Evolutionary conservation across 2,113 vertebrate species (phyloP).

Genomic region (Burhinus bistriatus): DNA sequence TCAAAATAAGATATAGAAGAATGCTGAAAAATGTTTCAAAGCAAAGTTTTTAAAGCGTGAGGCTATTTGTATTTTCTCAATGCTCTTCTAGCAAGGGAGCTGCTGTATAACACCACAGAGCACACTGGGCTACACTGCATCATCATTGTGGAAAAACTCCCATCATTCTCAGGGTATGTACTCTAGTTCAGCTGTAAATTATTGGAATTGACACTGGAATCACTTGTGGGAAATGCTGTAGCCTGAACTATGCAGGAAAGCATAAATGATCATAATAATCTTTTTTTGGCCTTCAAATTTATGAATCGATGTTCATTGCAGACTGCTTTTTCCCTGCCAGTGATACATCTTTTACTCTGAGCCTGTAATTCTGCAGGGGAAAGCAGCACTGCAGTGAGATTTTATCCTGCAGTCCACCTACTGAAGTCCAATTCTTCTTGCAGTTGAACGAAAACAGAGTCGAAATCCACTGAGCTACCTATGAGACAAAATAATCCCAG

Average conservation of each 20-base stretch:
- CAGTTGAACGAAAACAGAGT: background rate
- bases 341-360: background rate
- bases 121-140: background rate
- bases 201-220: slow-evolving; percentile 21
- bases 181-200: slow-evolving; percentile 10
- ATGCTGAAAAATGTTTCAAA: background rate
- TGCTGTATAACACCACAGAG: background rate
- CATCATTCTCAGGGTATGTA: background rate
- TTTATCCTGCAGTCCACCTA: background rate
- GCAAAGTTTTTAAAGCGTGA: background rate
- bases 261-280: background rate
- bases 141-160: background rate
- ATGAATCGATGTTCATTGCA: background rate
- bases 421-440: background rate
- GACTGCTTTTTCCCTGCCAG: background rate
- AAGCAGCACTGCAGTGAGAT: background rate
- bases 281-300: background rate
- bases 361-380: background rate
- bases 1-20: background rate
- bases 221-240: slow-evolving; percentile 32
- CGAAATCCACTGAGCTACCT: background rate
- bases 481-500: background rate
- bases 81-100: background rate
- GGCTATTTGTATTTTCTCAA: background rate
- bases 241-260: background rate